phyloP scores from a whole-genome alignment of 2,113 vertebrate genomes.

The Tragelaphus imberbis region DNA sequence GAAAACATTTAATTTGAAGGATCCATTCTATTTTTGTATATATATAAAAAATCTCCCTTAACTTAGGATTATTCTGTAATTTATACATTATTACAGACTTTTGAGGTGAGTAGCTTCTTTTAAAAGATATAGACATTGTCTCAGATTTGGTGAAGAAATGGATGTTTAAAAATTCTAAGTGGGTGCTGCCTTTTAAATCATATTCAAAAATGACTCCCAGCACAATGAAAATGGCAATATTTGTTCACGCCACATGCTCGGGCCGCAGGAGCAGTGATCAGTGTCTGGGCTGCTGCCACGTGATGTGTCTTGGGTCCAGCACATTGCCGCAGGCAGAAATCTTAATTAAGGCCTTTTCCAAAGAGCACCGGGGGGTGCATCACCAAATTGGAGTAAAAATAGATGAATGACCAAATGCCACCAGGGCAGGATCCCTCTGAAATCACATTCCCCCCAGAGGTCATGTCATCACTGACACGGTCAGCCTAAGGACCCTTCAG shows the following conservation, averaged over 20 bases:
- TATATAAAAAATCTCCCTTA: background rate
- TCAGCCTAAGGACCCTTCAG: background rate
- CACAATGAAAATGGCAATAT: constrained; percentile 77
- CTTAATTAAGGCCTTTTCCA: constrained; percentile 91
- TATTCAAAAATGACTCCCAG: constrained; percentile 71
- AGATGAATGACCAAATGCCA: constrained; percentile 70
- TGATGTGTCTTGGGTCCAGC: constrained; percentile 83
- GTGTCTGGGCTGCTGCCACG: constrained; percentile 82
- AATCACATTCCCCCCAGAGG: constrained; percentile 30
- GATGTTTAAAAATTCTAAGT: constrained; percentile 33
- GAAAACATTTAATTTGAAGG: background rate
- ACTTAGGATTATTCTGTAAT: background rate
- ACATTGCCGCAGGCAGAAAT: constrained; percentile 85
- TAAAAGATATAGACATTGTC: background rate
- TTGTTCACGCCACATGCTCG: constrained; percentile 81
- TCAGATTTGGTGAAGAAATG: background rate
- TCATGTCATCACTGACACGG: constrained; percentile 32
- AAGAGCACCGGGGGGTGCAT: constrained; percentile 82
- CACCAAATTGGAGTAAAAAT: constrained; percentile 77
- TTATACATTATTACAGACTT: background rate
- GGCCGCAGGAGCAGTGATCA: constrained; percentile 88
- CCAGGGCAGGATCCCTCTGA: background rate
- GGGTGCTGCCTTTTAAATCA: constrained; percentile 56
- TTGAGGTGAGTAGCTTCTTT: background rate
- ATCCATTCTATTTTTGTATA: background rate